Conservation (phyloP, 2,888 invertebrate species). For the Lochmaea capreae region DNA sequence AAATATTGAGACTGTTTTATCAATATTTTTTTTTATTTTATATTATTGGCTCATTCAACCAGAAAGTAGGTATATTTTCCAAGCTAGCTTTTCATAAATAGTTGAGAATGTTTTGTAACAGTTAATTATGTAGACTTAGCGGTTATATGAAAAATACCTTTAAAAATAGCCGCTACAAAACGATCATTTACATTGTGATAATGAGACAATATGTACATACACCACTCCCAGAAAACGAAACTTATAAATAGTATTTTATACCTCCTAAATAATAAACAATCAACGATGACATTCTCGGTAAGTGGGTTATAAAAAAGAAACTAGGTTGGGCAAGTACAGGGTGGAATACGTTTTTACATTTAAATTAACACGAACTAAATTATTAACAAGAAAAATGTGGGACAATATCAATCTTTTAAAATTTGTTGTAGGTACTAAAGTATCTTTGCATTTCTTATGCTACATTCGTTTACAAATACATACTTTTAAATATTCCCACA, state of each 20-base stretch:
- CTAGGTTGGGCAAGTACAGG: neutral
- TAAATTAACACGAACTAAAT: too few species aligned
- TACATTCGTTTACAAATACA: too few species aligned
- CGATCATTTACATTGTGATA: constrained; percentile 4
- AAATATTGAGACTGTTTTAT: too few species aligned
- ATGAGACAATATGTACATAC: constrained; percentile 4
- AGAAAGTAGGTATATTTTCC: too few species aligned
- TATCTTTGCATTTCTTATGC: too few species aligned
- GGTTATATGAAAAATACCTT: neutral
- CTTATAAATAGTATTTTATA: neutral
- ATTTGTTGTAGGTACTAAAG: too few species aligned
- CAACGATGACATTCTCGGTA: neutral
- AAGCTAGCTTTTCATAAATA: too few species aligned
- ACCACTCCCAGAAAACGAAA: constrained; percentile 1
- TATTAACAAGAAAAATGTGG: too few species aligned
- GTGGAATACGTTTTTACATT: neutral
- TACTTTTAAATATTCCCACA: too few species aligned
- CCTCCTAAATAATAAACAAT: constrained; percentile 7
- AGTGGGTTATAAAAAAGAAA: neutral
- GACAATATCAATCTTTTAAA: too few species aligned
- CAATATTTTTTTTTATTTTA: neutral
- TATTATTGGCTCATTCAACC: neutral
- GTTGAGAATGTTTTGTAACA: neutral
- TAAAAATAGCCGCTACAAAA: neutral
- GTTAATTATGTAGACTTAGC: neutral